Evolutionary conservation across 2,888 invertebrate species (phyloP).

Genomic region (Standfussiana lucernea): DNA sequence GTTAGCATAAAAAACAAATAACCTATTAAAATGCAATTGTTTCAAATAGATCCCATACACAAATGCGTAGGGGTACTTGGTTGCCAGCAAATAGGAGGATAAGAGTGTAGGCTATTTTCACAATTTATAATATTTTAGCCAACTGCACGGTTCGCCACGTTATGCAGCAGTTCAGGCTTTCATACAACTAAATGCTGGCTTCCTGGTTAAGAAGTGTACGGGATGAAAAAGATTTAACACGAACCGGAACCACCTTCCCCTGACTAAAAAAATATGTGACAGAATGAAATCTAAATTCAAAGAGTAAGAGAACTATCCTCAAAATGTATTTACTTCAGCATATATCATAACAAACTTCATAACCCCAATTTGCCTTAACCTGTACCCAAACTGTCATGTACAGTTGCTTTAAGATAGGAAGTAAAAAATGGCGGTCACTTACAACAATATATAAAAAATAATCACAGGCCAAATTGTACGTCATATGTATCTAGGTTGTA

Average conservation of each 20-base stretch:
- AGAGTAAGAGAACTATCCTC: not conserved
- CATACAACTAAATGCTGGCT: not conserved
- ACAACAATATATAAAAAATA: conserved; percentile 19
- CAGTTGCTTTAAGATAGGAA: conserved; percentile 23
- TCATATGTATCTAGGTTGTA: conserved; percentile 28
- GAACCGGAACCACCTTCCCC: not conserved
- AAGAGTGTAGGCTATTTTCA: not conserved
- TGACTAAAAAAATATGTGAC: not conserved
- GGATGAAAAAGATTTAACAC: not conserved
- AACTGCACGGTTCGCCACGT: not conserved
- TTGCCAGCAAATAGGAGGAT: too few species aligned
- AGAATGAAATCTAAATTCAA: not conserved
- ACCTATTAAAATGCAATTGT: too few species aligned
- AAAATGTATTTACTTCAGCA: not conserved
- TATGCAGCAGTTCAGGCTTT: not conserved
- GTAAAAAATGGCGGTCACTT: conserved; percentile 14
- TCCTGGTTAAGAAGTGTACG: not conserved
- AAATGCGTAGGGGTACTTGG: not conserved
- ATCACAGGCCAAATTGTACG: not conserved
- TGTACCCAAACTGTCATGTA: conserved; percentile 13
- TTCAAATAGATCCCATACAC: not conserved
- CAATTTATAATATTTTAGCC: not conserved
- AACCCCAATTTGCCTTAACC: not conserved
- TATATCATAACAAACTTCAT: not conserved
- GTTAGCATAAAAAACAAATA: not conserved